Base-by-base conservation (phyloP, 2,888 invertebrate genomes). In the Apotomis turbidana region DNA sequence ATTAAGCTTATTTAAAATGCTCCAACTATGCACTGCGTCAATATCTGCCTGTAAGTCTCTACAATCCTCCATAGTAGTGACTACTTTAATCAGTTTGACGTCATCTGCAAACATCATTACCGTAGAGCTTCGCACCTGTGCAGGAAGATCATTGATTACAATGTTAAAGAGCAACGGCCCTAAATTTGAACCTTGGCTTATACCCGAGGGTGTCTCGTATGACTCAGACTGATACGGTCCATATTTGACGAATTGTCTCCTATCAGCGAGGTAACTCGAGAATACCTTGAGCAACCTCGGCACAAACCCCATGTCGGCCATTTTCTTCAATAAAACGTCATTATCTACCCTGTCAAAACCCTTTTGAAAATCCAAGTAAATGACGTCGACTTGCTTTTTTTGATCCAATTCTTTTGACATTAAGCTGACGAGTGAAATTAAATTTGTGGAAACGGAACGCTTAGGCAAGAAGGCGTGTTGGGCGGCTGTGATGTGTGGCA, bases 31-130 rank as follows among this genome's bases (percentile, higher is more conserved):
- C 5, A 68, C 49, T 10, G 63, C n/a, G 36, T 70, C 38, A 4
- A 63, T 13, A 4, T 63, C 63, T 0, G 5, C 38, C 10, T 63
- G 63, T 8, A 63, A 15, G 4, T 8, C 9, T 10, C 1, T 12
- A 54, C 63, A 52, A 8, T 67, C 36, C 6, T 12, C 57, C 3
- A 36, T 62, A 69, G 41, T 44, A 61, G 12, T 52, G 55, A 3
- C 59, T 64, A 6, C 69, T 15, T 41, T 41, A 5, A 41, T 6
- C 41, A 55, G 36, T 8, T 71, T 74, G n/a, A 69, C 36, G 36
- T 74, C 74, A 27, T 54, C 49, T 8, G 60, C 41, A 5, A 66
- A 71, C 38, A 74, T 9, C 27, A 71, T 60, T 12, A 64, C 66
- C 58, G 64, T 71, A 12, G 58, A 57, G 52, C 59, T 51, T 41